phyloP scores from a whole-genome alignment of 2,888 invertebrate genomes.

The Tenthredo livida region DNA sequence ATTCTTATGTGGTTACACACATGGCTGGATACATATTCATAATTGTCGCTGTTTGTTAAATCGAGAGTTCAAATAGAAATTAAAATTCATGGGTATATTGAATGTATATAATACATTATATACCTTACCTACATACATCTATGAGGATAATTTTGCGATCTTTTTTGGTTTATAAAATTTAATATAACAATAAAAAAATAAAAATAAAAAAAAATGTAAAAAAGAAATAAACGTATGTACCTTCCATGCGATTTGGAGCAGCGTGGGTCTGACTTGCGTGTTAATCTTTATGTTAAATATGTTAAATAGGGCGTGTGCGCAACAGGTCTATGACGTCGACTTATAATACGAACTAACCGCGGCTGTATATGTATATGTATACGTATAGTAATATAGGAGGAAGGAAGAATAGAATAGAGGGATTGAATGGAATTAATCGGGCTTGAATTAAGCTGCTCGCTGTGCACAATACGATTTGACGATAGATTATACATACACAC shows the following conservation, averaged over 20 bases:
- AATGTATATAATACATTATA: too few species aligned
- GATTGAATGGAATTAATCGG: constrained; percentile 13
- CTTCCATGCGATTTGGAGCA: neutral
- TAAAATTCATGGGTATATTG: too few species aligned
- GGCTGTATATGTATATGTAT: neutral
- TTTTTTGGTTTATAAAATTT: neutral
- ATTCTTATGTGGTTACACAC: neutral
- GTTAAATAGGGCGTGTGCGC: constrained; percentile 45
- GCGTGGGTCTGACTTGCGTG: constrained; percentile 26
- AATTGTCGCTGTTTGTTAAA: neutral
- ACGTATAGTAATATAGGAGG: neutral
- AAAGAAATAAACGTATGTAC: neutral
- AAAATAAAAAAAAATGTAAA: neutral
- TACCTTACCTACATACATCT: too few species aligned
- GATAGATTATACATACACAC: neutral
- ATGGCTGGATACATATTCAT: neutral
- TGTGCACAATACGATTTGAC: neutral
- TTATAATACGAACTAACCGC: neutral
- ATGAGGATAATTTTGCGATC: neutral
- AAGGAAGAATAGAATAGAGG: neutral
- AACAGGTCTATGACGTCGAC: constrained; percentile 23
- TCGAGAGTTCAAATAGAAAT: neutral
- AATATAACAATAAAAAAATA: neutral
- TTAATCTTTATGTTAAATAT: constrained; percentile 44
- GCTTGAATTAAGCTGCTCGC: neutral